Conservation (phyloP, 2,888 invertebrate species). For the Eremobia ochroleuca region DNA sequence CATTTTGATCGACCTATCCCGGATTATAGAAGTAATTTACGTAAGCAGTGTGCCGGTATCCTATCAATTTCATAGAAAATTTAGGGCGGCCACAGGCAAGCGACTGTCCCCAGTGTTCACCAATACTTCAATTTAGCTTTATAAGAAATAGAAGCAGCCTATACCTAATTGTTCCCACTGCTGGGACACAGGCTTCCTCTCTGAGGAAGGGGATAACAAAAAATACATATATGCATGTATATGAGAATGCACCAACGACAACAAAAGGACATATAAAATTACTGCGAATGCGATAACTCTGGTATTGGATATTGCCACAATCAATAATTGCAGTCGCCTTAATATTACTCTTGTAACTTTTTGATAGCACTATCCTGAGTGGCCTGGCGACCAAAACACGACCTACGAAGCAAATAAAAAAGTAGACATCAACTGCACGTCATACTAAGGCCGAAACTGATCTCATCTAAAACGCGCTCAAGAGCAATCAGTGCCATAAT, state of each 20-base stretch:
- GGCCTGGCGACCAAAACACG: neutral
- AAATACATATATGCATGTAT: neutral
- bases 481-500: too few species aligned
- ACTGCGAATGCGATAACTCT: neutral
- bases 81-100: slow-evolving; percentile 46
- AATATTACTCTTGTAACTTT: neutral
- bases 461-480: too few species aligned
- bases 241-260: neutral
- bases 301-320: neutral
- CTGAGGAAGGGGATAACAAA: too few species aligned
- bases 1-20: slow-evolving; percentile 70
- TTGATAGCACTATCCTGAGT: neutral
- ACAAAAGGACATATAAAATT: neutral
- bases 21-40: slow-evolving; percentile 68
- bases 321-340: neutral
- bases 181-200: neutral
- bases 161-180: neutral
- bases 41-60: slow-evolving; percentile 64
- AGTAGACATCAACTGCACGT: too few species aligned
- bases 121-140: neutral
- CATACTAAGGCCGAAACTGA: neutral
- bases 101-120: neutral
- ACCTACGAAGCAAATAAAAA: neutral
- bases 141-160: neutral
- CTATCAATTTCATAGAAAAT: slow-evolving; percentile 73